Base-by-base conservation (phyloP, 2,113 vertebrate genomes). In the Taurulus bubalis region DNA sequence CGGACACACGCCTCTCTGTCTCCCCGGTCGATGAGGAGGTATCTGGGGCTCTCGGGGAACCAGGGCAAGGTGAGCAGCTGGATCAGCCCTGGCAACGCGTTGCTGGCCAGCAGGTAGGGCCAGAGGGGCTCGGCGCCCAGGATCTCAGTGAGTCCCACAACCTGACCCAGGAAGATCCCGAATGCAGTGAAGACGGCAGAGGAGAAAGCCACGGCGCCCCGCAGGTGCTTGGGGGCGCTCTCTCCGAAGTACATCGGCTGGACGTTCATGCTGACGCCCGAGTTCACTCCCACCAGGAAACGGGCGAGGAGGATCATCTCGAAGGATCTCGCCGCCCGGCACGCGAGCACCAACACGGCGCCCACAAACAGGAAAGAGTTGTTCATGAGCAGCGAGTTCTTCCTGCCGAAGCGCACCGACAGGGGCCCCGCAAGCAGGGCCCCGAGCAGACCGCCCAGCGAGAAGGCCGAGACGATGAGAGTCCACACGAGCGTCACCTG, bases 221-320 rank as follows among this genome's bases (percentile, higher is more conserved):
- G 87, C n/a, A 97, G 92, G 40, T 96, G 92, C 88, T 94, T 96
- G 4, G 96, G 96, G 1, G 96, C 95, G 1, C 96, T 97, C 85
- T 98, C 97, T 0, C 96, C 96, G 56, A 99, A 95, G 62, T 98
- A 98, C 97, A 98, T 97, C 6, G 97, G 97, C 92, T 98, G 97
- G 62, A 98, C 74, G 4, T 94, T 97, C 96, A 98, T 97, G 80
- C 97, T 96, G 9, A 98, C 92, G 1, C 97, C 96, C 65, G 93
- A 92, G 74, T 96, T 98, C 28, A 98, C 6, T 0, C 97, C 97
- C 28, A 95, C 87, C 0, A 98, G 90, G 56, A 97, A 82, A 3
- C 97, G 95, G 28, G 96, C 95, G 1, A 96, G 30, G 83, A 97
- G 82, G 53, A 99, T 93, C 96, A 99, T 96, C 88, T 98, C 97